Conservation (phyloP, 2,797 vertebrate genomes). For the Margarornis squamiger region DNA sequence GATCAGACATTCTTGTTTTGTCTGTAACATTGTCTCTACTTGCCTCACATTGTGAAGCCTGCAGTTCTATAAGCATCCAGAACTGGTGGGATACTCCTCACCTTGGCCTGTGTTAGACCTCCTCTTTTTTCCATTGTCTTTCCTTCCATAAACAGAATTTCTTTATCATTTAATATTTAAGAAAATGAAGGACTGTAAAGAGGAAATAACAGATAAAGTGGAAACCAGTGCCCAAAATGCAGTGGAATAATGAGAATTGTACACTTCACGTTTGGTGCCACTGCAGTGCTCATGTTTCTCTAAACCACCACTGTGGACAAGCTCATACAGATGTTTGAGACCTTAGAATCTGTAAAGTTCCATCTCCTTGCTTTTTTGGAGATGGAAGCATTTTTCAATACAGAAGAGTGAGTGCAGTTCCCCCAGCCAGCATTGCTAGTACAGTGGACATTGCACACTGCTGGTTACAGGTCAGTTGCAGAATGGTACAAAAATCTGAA, state of each 20-base stretch:
- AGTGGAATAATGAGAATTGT: not conserved
- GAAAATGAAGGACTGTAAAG: not conserved
- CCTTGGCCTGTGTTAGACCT: not conserved
- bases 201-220: not conserved
- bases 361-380: not conserved
- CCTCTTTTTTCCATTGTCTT: not conserved
- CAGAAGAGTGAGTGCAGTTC: not conserved
- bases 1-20: not conserved
- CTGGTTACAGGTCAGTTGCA: not conserved
- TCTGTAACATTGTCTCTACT: not conserved
- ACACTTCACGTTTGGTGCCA: not conserved
- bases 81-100: not conserved
- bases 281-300: not conserved
- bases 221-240: not conserved
- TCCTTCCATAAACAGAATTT: not conserved
- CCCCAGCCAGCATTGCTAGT: not conserved
- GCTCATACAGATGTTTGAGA: accelerated
- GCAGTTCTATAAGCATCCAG: not conserved
- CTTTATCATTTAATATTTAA: not conserved
- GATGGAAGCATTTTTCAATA: not conserved
- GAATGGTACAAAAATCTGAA: not conserved
- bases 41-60: not conserved
- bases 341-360: not conserved
- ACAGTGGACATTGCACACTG: not conserved
- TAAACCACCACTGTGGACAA: not conserved